Percentiles rank a stretch among this genome's conserved stretches.
phyloP scores from a whole-genome alignment of 2,113 vertebrate genomes.

The Nansenia antarctica region DNA sequence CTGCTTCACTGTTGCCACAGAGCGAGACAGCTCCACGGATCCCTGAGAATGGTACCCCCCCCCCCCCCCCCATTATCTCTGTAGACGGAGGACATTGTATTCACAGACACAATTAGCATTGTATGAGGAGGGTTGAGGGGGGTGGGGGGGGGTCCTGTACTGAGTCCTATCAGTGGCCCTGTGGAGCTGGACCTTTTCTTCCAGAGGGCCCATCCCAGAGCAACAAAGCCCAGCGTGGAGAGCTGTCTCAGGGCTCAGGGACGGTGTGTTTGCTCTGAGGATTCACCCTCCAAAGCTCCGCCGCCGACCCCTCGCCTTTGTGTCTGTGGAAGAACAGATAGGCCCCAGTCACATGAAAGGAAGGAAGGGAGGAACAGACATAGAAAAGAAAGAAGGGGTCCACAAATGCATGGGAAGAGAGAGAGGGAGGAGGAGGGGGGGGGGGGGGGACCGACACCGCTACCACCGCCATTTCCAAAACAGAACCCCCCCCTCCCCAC shows the following conservation, averaged over 20 bases:
- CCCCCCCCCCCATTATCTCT: background rate
- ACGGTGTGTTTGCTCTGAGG: conserved; percentile 51
- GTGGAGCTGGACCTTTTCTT: conserved; percentile 45
- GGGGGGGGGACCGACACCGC: background rate
- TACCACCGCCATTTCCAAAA: conserved; percentile 6
- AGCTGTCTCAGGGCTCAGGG: conserved; percentile 29
- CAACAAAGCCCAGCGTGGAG: conserved; percentile 44
- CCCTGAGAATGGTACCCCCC: background rate
- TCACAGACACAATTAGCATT: background rate
- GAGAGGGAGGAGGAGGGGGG: background rate
- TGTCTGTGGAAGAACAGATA: conserved; percentile 53
- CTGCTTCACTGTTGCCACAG: no score
- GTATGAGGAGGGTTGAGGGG: background rate
- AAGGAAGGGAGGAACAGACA: background rate
- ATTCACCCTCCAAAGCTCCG: conserved; percentile 29
- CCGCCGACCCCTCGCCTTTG: conserved; percentile 37
- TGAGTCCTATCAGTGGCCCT: conserved; percentile 36
- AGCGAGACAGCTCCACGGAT: background rate
- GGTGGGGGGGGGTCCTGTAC: conserved; percentile 9
- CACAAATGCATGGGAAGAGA: background rate
- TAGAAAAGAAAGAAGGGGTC: conserved; percentile 4
- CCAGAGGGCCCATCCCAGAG: no score
- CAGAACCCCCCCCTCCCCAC: background rate
- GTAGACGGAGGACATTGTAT: background rate
- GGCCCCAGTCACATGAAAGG: conserved; percentile 50